Evolutionary conservation across 2,113 vertebrate species (phyloP), one percentile per base, ranked within the genome.

Genomic region (Setophaga petechia): DNA sequence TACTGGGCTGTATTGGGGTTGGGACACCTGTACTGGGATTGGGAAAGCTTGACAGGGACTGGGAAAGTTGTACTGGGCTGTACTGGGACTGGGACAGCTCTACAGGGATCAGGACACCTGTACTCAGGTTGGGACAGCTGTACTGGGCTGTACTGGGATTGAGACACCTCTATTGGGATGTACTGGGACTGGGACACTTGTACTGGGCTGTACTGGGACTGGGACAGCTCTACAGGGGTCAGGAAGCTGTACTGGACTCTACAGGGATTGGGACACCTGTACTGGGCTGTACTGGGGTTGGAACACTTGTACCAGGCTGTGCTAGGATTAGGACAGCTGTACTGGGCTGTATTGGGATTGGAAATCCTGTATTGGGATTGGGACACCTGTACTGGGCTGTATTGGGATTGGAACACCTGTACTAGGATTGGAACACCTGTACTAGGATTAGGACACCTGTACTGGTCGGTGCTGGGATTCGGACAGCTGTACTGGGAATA

Each of bases 41-140:
- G 27, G 62, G 28, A 47, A 5, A 54, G 7, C 17, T 54, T 5
- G 4, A 54, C 17, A 31, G 28, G 52, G 28, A 30, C 6, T 11
- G 17, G 62, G 20, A 23, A 6, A 31, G 0, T 27, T 65, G 20
- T 19, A 43, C 22, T 3, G 30, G 47, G 15, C 15, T 72, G 11
- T 5, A 23, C 47, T 5, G 37, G 7, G 8, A 8, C 3, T 15
- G 20, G 30, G 30, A 47, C 3, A 49, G 2, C 12, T 15, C 5
- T 2, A 52, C 17, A 2, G 11, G 66, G 55, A 73, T 1, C 1
- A 8, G 19, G 43, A 31, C 9, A 47, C 0, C 24, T 12, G 24
- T 1, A 6, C 24, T 6, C 14, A 47, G 35, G 4, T 6, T 9
- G 5, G 4, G 6, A 54, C 20, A 13, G 13, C 12, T 49, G 47